Evolutionary conservation across 2,797 vertebrate species (phyloP), one percentile per base, ranked within the genome.

Genomic region (Jordanella pulchra): DNA sequence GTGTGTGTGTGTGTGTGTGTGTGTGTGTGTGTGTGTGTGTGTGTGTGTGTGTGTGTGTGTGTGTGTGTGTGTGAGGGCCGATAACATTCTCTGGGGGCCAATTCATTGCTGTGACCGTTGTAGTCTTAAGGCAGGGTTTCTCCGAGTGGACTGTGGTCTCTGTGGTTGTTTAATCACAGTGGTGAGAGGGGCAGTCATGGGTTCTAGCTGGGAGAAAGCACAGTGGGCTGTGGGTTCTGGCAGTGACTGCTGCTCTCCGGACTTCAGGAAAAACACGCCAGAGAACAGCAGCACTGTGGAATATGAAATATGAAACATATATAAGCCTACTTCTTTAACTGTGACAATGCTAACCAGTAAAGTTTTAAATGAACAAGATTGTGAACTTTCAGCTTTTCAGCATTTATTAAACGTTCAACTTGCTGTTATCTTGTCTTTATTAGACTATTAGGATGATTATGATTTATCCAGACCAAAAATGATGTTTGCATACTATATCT

Each of bases 171-270:
- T 81, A 85, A 80, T 84, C 81, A 82, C 65, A 77, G 72, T n/a
- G 76, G 71, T 42, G 13, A 48, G 67, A 64, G 67, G 65, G 78
- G 77, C 50, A 75, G 81, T 73, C 75, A 68, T 68, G 80, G 55
- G 75, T 79, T 67, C 78, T 67, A 30, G 73, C 48, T 32, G 1
- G 69, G 81, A 67, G 64, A 79, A 74, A 85, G 63, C 67, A 23
- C 2, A 54, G 81, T 71, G 82, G 85, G 82, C 72, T 87, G 82
- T 88, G 82, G 86, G 65, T 71, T 80, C 71, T 80, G 83, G 76
- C 71, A 48, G 58, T 1, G 48, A 72, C 75, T 66, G 53, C 56
- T 27, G 28, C 67, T 75, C 60, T 81, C 72, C 58, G 71, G 82
- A 81, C 73, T 73, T 25, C 17, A 23, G 58, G 51, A 66, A 23